Evolutionary conservation across 2,888 invertebrate species (phyloP).

Genomic region (Amiota communis): DNA sequence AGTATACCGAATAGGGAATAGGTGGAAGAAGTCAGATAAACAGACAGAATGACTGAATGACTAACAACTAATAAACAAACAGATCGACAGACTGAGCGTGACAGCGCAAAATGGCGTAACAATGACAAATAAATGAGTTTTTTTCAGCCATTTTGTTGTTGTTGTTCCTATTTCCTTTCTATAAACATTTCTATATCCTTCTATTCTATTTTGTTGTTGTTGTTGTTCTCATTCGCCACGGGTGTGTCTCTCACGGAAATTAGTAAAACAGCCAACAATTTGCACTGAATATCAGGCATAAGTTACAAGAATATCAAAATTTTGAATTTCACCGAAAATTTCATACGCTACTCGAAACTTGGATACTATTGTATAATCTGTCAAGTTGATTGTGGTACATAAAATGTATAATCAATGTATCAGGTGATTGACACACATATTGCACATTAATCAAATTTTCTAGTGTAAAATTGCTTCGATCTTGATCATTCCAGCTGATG

Average conservation of each 20-base stretch:
- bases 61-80: not conserved
- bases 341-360: no score
- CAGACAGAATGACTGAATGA: constrained; percentile 2
- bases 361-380: no score
- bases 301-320: no score
- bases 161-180: not conserved
- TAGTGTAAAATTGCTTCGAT: no score
- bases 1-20: no score
- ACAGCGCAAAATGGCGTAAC: not conserved
- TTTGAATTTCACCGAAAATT: no score
- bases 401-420: no score
- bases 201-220: constrained; percentile 14
- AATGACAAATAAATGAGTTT: constrained; percentile 11
- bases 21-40: no score
- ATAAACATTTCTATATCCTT: not conserved
- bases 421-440: no score
- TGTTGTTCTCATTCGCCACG: constrained; percentile 2
- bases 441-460: no score
- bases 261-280: constrained; percentile 13
- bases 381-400: no score
- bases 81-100: not conserved
- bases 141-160: constrained; percentile 22
- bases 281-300: not conserved
- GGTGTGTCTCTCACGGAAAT: constrained; percentile 26
- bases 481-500: no score